Conservation (phyloP, 2,113 vertebrate species). For the Heloderma charlesbogerti region DNA sequence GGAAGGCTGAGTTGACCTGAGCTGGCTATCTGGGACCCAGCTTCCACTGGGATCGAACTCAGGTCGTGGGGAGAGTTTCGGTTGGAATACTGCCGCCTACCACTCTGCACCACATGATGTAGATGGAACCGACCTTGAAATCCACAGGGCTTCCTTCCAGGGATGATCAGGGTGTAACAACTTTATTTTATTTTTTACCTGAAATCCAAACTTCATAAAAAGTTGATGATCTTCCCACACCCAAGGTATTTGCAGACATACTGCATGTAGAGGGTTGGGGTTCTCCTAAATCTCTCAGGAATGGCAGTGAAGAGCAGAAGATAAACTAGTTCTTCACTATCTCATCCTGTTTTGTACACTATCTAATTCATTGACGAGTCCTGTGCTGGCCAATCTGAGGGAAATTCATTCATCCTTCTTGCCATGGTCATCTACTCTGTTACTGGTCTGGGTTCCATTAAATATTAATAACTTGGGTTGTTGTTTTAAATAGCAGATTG, state of each 20-base stretch:
- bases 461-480: background rate
- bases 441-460: background rate
- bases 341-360: background rate
- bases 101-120: too few relatives aligned
- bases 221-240: background rate
- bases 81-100: too few relatives aligned
- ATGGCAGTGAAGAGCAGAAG: background rate
- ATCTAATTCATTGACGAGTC: too few relatives aligned
- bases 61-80: too few relatives aligned
- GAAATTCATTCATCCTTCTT: background rate
- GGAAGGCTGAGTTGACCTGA: too few relatives aligned
- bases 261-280: background rate
- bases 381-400: background rate
- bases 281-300: background rate
- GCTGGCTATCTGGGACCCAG: too few relatives aligned
- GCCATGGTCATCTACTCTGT: background rate
- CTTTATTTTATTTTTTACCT: background rate
- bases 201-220: background rate
- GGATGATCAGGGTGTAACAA: background rate
- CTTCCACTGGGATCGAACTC: too few relatives aligned
- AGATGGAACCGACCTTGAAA: background rate
- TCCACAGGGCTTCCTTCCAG: background rate
- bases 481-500: background rate
- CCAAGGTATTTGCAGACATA: background rate
- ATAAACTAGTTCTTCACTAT: background rate